These are phyloP conservation scores for Yponomeuta cagnagella DNA, from an alignment of 2,888 invertebrate genomes.

Conservation along the genomic window DNA sequence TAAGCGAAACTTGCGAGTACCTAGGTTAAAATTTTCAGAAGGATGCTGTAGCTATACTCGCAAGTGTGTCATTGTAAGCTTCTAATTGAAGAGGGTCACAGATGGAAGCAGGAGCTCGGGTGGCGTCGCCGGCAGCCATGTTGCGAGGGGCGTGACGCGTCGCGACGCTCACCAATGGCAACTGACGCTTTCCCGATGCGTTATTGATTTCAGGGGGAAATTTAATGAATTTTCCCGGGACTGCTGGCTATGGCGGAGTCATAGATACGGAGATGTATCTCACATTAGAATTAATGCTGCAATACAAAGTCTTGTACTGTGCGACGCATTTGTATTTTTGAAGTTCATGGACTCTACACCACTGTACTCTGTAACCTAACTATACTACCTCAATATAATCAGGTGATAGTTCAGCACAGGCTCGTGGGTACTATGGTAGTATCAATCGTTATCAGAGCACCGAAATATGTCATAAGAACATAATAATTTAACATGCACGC, in stretches of 20 bases:
- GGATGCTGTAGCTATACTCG: not conserved
- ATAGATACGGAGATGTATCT: not conserved
- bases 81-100: constrained; percentile 5
- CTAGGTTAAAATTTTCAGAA: not conserved
- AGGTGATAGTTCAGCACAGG: too few species aligned
- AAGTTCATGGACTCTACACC: too few species aligned
- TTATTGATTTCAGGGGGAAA: constrained; percentile 55
- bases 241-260: not conserved
- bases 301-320: not conserved
- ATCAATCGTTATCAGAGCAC: too few species aligned
- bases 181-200: constrained; percentile 38
- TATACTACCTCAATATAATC: too few species aligned
- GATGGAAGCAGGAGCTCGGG: constrained; percentile 16
- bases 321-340: too few species aligned
- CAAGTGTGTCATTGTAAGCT: not conserved
- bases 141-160: constrained; percentile 47
- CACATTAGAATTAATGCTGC: too few species aligned
- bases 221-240: constrained; percentile 33
- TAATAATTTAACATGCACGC: not conserved
- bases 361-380: too few species aligned
- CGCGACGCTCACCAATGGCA: constrained; percentile 52
- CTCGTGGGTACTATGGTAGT: too few species aligned
- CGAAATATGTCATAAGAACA: not conserved
- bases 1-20: not conserved
- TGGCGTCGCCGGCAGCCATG: constrained; percentile 49